phyloP scores from a whole-genome alignment of 1,140 invertebrate species.

The Diorhabda elongata region DNA sequence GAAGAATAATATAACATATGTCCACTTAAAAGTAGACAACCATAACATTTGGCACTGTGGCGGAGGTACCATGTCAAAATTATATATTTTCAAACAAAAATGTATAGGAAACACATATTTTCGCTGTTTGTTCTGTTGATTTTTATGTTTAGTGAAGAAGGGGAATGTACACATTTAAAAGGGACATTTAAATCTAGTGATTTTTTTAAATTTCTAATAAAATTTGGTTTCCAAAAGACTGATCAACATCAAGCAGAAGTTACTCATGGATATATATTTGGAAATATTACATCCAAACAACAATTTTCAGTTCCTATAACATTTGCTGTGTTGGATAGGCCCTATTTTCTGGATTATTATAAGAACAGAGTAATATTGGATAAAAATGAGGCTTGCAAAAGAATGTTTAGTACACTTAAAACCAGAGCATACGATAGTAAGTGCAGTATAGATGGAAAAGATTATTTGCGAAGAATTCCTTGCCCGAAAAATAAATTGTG shows the following conservation, averaged over 20 bases:
- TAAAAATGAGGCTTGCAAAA: constrained; percentile 67
- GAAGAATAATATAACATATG: too few relatives aligned
- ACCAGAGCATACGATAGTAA: constrained; percentile 76
- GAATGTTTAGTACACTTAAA: constrained; percentile 83
- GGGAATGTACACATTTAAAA: constrained; percentile 52
- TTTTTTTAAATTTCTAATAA: constrained; percentile 88
- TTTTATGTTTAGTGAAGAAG: constrained; percentile 26
- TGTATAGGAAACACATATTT: constrained; percentile 32
- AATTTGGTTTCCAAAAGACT: constrained; percentile 97
- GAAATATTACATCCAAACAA: constrained; percentile 77
- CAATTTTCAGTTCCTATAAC: constrained; percentile 67
- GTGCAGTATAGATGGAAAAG: constrained; percentile 71
- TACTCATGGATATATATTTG: constrained; percentile 91
- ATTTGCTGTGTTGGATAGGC: constrained; percentile 80
- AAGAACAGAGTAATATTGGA: constrained; percentile 63
- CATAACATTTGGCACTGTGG: not conserved
- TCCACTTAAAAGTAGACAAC: too few relatives aligned
- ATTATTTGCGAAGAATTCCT: constrained; percentile 85
- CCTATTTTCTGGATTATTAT: constrained; percentile 85
- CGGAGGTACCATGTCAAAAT: constrained; percentile 20
- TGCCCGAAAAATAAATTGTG: constrained; percentile 76
- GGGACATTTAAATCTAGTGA: constrained; percentile 66
- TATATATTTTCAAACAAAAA: constrained; percentile 38
- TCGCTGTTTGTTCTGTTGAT: constrained; percentile 30
- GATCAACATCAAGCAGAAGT: constrained; percentile 73